Evolutionary conservation across 2,888 invertebrate species (phyloP), one percentile per base, ranked within the genome.

Genomic region (Trichopoda pennipes): DNA sequence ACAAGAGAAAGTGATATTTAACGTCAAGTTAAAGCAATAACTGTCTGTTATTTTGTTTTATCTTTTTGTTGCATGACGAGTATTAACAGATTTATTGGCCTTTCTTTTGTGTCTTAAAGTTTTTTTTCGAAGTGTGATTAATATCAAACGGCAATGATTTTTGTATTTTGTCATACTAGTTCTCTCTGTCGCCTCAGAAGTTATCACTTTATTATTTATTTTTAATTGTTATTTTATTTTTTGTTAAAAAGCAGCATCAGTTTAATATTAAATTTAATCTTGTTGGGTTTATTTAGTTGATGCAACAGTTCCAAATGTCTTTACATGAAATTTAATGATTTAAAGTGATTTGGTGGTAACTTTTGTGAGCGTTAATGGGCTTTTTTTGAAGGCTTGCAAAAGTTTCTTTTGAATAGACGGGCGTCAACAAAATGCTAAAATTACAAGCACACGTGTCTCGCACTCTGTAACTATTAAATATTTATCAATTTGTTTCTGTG

Each of bases 281-380:
- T 47, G 64, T 66, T 70, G 76, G 72, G 70, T 55, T 10, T 60
- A 66, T 76, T 80, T 76, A 72, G 76, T 80, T 75, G 80, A 76
- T 75, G 42, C 49, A 72, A 61, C 70, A 76, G 66, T 53, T 32
- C 35, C 35, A 51, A 17, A 51, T 51, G n/a, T n/a, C n/a, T n/a
- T n/a, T n/a, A n/a, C n/a, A n/a, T n/a, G n/a, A n/a, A n/a, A n/a
- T n/a, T n/a, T n/a, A n/a, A n/a, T n/a, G n/a, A n/a, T n/a, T n/a
- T n/a, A n/a, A n/a, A 6, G 3, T 32, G 32, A 32, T 32, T 32
- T 32, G 32, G 3, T 32, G 32, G 3, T 32, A 32, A 32, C 4
- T 32, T 32, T 32, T 32, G n/a, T n/a, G n/a, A n/a, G n/a, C n/a
- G n/a, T n/a, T n/a, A n/a, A n/a, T n/a, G n/a, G n/a, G n/a, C n/a